Base-by-base conservation (phyloP, 2,113 vertebrate species). In the Siniperca knerii region DNA sequence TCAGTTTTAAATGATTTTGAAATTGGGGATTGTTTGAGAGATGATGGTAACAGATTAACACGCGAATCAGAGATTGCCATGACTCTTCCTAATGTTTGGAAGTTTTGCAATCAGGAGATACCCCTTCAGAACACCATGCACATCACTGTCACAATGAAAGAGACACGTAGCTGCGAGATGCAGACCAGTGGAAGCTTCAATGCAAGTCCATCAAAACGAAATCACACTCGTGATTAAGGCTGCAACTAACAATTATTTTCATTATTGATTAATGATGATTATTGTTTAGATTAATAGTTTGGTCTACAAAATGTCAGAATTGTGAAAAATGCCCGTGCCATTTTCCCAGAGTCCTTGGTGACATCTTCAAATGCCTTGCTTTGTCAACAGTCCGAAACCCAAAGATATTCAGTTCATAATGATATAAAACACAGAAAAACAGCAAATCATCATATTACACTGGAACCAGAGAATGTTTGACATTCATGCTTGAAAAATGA, bases 1-100 rank as follows among this genome's bases (percentile, higher is more conserved):
- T 90, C 90, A 88, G 82, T 35, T 71, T 74, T 12, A 64, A 69
- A 44, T 75, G 83, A 86, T 88, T 92, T 69, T 33, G 10, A 73
- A 84, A 73, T 25, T 25, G 35, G 35, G 55, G 65, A 74, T 46
- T 61, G 60, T 81, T 81, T 76, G 23, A 5, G 15, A 79, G 68
- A 70, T 8, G 44, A 70, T 66, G 44, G 46, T 7, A 44, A 78
- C 11, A 42, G 72, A 87, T 77, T 68, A 44, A 40, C 42, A 15
- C 4, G 18, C 64, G 37, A 81, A 76, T 83, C 46, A 73, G n/a
- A 40, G 52, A 65, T 15, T 55, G 42, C 46, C 12, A 6, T 4
- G 62, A 46, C 65, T 81, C 23, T 61, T 5, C 21, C 40, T 15
- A 18, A 55, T 37, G 78, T 8, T 58, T 29, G 50, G 50, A 46